Conservation (phyloP, 1,140 invertebrate genomes). For the Papilio machaon region DNA sequence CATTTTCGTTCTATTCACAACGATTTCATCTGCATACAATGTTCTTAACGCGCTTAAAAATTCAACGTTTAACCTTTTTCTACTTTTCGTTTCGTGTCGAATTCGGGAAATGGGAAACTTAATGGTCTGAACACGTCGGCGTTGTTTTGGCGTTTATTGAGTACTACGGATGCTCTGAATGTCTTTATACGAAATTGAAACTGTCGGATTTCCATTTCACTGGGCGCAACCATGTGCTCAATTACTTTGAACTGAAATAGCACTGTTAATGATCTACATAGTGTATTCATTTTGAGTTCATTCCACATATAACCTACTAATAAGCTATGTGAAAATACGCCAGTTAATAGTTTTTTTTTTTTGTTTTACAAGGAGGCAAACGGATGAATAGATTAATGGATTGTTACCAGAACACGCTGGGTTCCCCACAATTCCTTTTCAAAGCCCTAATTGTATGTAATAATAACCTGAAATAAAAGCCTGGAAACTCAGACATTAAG, state of each 20-base stretch:
- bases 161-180: constrained; percentile 26
- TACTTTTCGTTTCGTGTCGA: constrained; percentile 18
- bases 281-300: not conserved
- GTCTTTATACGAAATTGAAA: constrained; percentile 33
- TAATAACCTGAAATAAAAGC: too few relatives aligned
- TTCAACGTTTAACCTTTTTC: constrained; percentile 31
- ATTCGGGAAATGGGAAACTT: constrained; percentile 37
- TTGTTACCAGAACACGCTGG: too few relatives aligned
- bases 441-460: too few relatives aligned
- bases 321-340: too few relatives aligned
- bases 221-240: not conserved
- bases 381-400: too few relatives aligned
- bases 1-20: constrained; percentile 13
- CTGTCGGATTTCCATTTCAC: constrained; percentile 25
- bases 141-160: constrained; percentile 36
- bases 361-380: too few relatives aligned
- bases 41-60: constrained; percentile 20
- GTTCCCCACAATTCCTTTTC: too few relatives aligned
- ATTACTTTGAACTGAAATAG: constrained; percentile 11
- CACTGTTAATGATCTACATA: not conserved
- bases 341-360: too few relatives aligned
- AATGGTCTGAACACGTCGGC: constrained; percentile 29
- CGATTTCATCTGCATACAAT: constrained; percentile 35
- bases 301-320: not conserved
- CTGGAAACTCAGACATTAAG: too few relatives aligned